Base-by-base conservation (phyloP, 1,140 invertebrate genomes). In the Pseudobourletiella spinata region DNA sequence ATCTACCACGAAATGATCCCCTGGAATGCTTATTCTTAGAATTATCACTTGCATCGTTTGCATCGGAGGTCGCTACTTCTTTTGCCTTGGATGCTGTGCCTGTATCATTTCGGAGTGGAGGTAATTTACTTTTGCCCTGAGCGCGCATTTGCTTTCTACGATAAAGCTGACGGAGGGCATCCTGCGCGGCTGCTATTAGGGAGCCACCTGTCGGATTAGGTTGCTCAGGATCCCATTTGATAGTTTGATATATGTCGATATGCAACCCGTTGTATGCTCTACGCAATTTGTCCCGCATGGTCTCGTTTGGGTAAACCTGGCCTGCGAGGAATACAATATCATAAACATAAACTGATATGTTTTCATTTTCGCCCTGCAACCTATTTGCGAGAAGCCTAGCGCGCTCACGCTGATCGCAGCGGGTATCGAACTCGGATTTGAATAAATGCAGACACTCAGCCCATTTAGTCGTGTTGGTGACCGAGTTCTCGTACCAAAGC, bases 221-320 rank as follows among this genome's bases (percentile, higher is more conserved):
- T n/a, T 11, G 8, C n/a, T 39, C 32, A n/a, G 32, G 32, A n/a
- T 39, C 32, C 32, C 32, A 39, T 39, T 39, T 39, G n/a, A 39
- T 39, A n/a, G 8, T n/a, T n/a, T 39, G 8, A 39, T 39, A 39
- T 25, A 54, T 54, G n/a, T 18, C 18, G 8, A 46, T 30, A 28
- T 25, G 26, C 6, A 61, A 24, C 16, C 25, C 28, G 8, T 51
- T 22, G 20, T 29, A 46, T 20, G 11, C 48, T 42, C 46, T 14
- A 2, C 11, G 22, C 16, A 52, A 11, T 16, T 26, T 24, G 2
- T 11, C 32, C 18, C 25, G 8, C 6, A 2, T n/a, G 2, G 46
- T 16, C 25, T 61, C 59, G 2, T 15, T 11, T 29, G 59, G 48
- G 30, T 61, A 3, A 6, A 61, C 59, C 54, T 61, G 59, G 18